Base-by-base conservation (phyloP, 2,113 vertebrate genomes). In the Megalops atlanticus region DNA sequence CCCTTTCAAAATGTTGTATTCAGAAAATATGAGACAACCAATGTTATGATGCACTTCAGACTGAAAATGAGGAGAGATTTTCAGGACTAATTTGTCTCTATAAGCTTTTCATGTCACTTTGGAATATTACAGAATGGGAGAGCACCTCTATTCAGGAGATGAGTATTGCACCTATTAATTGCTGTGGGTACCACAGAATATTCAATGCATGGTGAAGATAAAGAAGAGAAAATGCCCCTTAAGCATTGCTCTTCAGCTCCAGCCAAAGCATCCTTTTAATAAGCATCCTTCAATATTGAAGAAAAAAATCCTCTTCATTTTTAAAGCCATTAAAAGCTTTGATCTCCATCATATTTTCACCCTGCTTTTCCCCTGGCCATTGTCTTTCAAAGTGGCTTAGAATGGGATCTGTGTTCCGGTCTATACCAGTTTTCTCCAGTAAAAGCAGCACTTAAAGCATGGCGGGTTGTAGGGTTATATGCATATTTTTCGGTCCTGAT, bases 151-250 rank as follows among this genome's bases (percentile, higher is more conserved):
- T n/a, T 58, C 5, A 76, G 47, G 33, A 49, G 45, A 49, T 35
- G 5, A 21, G n/a, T 15, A 36, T 35, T 40, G 21, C 18, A 39
- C 18, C 79, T 58, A 18, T 74, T 75, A 75, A 74, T 74, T 80
- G 33, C 70, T 31, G 36, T 16, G 0, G 47, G 33, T 36, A 24
- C 76, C 15, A 76, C 76, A 18, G 69, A 81, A 76, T 70, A 76
- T 38, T 64, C 54, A 27, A 54, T 31, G 31, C 27, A 76, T 81
- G 69, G 54, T 76, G 54, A 70, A 54, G 5, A 58, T 58, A 24
- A 18, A 58, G 14, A 76, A 18, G 52, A 81, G 71, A 47, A 74
- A 64, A 58, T n/a, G 39, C 73, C 38, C 24, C 21, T 45, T 3
- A n/a, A 27, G 24, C 31, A 27, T 15, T 7, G 45, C 5, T 41